A percentile compares a stretch with the other conserved stretches of the same genome.
Evolutionary conservation across 2,888 invertebrate species (phyloP).

Genomic region (Coenonympha glycerion): DNA sequence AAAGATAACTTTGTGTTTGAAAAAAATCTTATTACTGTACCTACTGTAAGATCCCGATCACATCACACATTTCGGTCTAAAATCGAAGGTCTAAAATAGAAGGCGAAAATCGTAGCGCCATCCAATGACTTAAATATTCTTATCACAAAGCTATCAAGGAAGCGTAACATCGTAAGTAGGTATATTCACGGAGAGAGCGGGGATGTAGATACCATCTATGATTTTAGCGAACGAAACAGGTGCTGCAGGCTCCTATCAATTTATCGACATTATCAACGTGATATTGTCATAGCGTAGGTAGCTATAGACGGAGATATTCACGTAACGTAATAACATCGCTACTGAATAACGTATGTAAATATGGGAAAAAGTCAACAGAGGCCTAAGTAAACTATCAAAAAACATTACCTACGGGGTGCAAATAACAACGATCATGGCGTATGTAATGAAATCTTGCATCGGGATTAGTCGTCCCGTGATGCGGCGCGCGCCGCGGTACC

Average conservation of each 20-base stretch:
- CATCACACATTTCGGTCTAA: too few species aligned
- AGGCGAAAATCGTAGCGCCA: too few species aligned
- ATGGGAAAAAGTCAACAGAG: slow-evolving; percentile 32
- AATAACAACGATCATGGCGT: slow-evolving; percentile 74
- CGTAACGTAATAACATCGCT: slow-evolving; percentile 28
- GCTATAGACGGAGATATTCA: not conserved
- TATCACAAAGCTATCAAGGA: slow-evolving; percentile 15
- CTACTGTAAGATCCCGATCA: too few species aligned
- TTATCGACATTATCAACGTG: slow-evolving; percentile 49
- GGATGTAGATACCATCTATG: slow-evolving; percentile 25
- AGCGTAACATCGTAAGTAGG: slow-evolving; percentile 14
- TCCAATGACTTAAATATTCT: slow-evolving; percentile 1
- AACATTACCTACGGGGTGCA: slow-evolving; percentile 75
- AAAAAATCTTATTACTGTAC: too few species aligned
- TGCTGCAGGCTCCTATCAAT: slow-evolving; percentile 39
- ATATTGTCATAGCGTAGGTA: slow-evolving; percentile 25
- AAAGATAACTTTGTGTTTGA: too few species aligned
- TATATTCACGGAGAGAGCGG: slow-evolving; percentile 16
- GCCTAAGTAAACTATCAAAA: slow-evolving; percentile 70
- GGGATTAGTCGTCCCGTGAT: slow-evolving; percentile 59
- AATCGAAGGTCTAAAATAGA: too few species aligned
- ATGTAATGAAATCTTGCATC: slow-evolving; percentile 74
- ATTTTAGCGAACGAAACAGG: slow-evolving; percentile 41
- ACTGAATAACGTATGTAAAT: slow-evolving; percentile 32
- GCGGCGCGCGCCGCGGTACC: slow-evolving; percentile 61